phyloP scores from a whole-genome alignment of 2,797 vertebrate genomes.

The Leuciscus waleckii region DNA sequence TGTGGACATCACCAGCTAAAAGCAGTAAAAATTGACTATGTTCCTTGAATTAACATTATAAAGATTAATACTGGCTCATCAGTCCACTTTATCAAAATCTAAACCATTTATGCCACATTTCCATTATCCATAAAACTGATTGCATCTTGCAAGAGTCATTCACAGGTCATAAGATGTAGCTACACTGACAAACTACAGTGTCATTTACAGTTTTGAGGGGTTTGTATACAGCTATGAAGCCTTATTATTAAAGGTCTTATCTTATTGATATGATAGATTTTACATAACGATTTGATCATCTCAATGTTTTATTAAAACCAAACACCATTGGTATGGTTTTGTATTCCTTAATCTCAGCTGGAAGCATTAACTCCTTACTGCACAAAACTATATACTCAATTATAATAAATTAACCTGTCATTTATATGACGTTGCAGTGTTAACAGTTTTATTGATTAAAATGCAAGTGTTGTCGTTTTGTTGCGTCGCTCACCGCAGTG shows the following conservation, averaged over 20 bases:
- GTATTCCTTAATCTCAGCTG: background rate
- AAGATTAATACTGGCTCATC: background rate
- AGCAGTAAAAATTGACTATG: background rate
- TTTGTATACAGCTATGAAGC: background rate
- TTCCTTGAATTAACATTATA: background rate
- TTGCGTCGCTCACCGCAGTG: background rate
- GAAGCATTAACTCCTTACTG: background rate
- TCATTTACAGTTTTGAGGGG: background rate
- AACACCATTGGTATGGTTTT: background rate
- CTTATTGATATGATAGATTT: background rate
- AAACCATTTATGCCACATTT: conserved; percentile 16
- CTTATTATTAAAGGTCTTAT: background rate
- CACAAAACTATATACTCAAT: background rate
- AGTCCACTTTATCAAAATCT: conserved; percentile 3
- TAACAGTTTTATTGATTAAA: background rate
- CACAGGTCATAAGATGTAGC: conserved; percentile 31
- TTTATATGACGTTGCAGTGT: background rate
- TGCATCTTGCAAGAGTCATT: conserved; percentile 30
- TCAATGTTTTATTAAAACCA: background rate
- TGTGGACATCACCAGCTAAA: background rate
- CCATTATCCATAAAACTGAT: conserved; percentile 30
- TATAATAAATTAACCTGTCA: background rate
- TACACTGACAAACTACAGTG: background rate
- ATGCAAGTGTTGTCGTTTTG: background rate
- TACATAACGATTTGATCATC: background rate